Evolutionary conservation across 1,140 invertebrate genomes (phyloP).

Genomic region (Scylla paramamosain): DNA sequence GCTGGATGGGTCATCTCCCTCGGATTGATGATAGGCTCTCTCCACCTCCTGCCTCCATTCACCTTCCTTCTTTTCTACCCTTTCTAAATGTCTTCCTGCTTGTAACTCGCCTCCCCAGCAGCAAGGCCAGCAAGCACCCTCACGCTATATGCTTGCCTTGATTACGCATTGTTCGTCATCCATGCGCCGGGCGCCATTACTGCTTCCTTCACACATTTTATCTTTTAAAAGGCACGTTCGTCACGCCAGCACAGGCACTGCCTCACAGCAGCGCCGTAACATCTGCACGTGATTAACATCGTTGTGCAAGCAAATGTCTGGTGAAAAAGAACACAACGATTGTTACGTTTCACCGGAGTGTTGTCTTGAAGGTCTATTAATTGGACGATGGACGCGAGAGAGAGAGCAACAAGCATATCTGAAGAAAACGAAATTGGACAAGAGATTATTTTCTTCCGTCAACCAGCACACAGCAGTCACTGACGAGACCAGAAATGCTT

Average conservation of each 20-base stretch:
- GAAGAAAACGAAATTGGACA: no score
- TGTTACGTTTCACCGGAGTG: neutral
- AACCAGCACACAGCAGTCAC: no score
- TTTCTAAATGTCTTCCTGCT: neutral
- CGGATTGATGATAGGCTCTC: neutral
- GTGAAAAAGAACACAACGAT: no score
- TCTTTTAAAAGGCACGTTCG: no score
- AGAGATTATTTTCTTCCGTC: no score
- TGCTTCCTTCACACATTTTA: neutral
- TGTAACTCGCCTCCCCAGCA: neutral
- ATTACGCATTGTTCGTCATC: neutral
- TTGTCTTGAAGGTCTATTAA: neutral
- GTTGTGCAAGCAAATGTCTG: neutral
- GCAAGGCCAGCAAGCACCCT: neutral
- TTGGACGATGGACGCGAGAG: no score
- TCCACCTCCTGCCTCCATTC: neutral
- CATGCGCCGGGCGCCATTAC: neutral
- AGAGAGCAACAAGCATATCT: no score
- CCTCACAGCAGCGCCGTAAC: neutral
- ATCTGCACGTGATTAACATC: neutral
- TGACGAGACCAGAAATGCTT: no score
- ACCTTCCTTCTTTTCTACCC: neutral
- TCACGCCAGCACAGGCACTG: no score
- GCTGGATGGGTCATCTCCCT: neutral
- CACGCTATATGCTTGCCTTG: neutral